A percentile compares a stretch with the other conserved stretches of the same genome.
Conservation (phyloP, 2,888 invertebrate species). For the Eupeodes latifasciatus region DNA sequence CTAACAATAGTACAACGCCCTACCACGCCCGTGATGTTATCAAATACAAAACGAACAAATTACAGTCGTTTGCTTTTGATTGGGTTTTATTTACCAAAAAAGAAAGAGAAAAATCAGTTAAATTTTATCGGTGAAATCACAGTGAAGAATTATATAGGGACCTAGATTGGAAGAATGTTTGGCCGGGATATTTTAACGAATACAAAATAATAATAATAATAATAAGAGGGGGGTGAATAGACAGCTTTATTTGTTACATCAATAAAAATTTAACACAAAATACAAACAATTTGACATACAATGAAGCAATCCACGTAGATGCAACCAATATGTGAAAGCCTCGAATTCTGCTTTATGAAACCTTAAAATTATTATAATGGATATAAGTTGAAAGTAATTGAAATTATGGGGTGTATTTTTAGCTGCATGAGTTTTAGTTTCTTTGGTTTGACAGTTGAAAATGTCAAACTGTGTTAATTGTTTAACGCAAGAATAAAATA, state of each 20-base stretch:
- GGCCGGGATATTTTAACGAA: constrained; percentile 16
- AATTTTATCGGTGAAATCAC: constrained; percentile 70
- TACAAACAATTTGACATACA: constrained; percentile 11
- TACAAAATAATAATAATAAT: no score
- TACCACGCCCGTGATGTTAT: constrained; percentile 55
- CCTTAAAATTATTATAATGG: neutral
- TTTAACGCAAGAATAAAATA: no score
- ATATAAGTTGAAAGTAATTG: no score
- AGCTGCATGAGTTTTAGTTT: no score
- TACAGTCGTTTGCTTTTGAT: constrained; percentile 30
- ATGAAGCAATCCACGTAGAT: constrained; percentile 44
- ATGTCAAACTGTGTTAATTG: no score
- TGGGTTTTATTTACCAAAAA: neutral
- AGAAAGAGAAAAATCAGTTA: constrained; percentile 54
- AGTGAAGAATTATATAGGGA: constrained; percentile 63
- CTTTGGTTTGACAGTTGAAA: no score
- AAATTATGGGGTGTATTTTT: no score
- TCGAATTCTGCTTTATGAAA: neutral
- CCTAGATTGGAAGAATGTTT: constrained; percentile 34
- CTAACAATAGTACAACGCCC: constrained; percentile 31
- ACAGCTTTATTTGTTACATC: constrained; percentile 68
- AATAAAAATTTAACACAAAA: constrained; percentile 50
- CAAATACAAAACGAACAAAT: constrained; percentile 54
- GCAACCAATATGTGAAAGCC: constrained; percentile 33
- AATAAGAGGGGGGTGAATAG: constrained; percentile 21